A percentile compares a stretch with the other conserved stretches of the same genome.
Conservation (phyloP, 2,797 vertebrate species). For the Syncerus caffer region DNA sequence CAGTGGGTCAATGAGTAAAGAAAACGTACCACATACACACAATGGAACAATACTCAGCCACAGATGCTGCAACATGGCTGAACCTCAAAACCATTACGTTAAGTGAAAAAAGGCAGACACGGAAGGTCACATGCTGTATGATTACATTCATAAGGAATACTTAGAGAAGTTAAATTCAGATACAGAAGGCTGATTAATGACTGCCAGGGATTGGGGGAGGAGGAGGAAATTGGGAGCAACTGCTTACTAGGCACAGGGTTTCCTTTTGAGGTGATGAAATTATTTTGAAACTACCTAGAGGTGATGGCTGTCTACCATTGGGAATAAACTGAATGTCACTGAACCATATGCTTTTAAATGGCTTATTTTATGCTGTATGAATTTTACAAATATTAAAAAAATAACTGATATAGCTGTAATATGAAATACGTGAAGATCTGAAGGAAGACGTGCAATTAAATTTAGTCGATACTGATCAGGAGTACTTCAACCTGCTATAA, state of each 20-base stretch:
- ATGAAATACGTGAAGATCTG: not conserved
- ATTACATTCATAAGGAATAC: not conserved
- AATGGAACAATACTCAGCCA: not conserved
- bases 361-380: not conserved
- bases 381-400: conserved; percentile 1
- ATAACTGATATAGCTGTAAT: not conserved
- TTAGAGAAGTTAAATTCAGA: not conserved
- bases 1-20: not conserved
- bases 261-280: not conserved
- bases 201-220: not conserved
- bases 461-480: not conserved
- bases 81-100: not conserved
- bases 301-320: not conserved
- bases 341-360: not conserved
- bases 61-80: not conserved
- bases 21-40: not conserved
- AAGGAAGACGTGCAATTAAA: not conserved
- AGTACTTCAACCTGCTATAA: not conserved
- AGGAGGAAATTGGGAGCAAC: not conserved
- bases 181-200: not conserved
- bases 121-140: not conserved
- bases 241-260: not conserved
- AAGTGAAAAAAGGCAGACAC: not conserved
- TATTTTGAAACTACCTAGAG: not conserved
- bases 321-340: not conserved